Evolutionary conservation across 30 jellyfish, hydroid and myxozoan species (phyloP), one percentile per base, ranked within the genome.

Genomic region (Hydractinia symbiolongicarpus): DNA sequence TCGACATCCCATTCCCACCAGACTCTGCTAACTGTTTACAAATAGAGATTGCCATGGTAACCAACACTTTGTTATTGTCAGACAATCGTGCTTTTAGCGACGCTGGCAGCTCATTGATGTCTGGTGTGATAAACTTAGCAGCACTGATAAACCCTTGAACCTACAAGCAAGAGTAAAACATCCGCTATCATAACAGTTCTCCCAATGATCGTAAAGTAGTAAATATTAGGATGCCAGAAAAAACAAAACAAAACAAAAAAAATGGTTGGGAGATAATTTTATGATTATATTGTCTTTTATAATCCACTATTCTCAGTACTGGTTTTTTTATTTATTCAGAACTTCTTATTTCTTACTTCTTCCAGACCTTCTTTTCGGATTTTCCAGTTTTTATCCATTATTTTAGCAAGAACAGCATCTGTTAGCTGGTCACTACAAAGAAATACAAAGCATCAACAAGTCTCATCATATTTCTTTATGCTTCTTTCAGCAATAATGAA

Each of bases 351-450:
- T 50, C 64, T 55, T 81, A 93, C 95, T 86, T 88, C 96, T 58
- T 93, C 97, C 20, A 93, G 78, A 4, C 95, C 96, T 70, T 87
- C 96, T 44, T 88, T 88, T 21, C 98, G 83, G 11, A 87, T 54
- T 76, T 93, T 93, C 98, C 98, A 93, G 67, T 87, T 93, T 76
- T 93, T 93, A 81, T 93, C 98, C 14, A 83, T 70, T 6, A 88
- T 64, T 50, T 86, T 87, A 13, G 84, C 54, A 16, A 93, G 66
- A 64, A 93, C 56, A 5, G 88, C 95, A 15, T 84, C 95, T 8
- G 96, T 87, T 15, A 93, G 16, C 61, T 77, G 73, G 5, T 88
- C 95, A 54, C 96, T 87, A 79, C 7, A 85, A 52, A 17, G 61
- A 44, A 72, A 16, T 10, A 52, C 4, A 11, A 17, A 44, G 6